Percentiles rank a stretch among this genome's conserved stretches.
Evolutionary conservation across 2,113 vertebrate species (phyloP).

Genomic region (Sinocyclocheilus grahami): DNA sequence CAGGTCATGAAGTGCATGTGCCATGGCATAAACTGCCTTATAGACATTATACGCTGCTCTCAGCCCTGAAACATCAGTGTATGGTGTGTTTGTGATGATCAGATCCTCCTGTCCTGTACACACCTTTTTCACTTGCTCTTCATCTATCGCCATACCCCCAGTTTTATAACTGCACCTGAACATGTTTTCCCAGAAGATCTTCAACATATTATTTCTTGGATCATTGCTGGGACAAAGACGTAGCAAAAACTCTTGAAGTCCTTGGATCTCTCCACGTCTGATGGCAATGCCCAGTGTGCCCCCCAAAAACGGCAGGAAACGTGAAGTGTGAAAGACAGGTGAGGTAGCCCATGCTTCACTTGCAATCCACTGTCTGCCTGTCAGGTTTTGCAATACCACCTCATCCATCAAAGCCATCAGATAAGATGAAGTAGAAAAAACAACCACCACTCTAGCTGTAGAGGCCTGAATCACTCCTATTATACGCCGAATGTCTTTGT

Average conservation of each 20-base stretch:
- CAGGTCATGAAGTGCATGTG: conserved; percentile 35
- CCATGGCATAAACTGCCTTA: background rate
- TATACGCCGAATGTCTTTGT: background rate
- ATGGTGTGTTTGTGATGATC: background rate
- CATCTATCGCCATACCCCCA: background rate
- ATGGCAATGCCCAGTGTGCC: conserved; percentile 72
- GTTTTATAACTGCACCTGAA: conserved; percentile 68
- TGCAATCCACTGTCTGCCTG: conserved; percentile 49
- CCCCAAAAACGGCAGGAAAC: conserved; percentile 59
- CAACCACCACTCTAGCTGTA: conserved; percentile 10
- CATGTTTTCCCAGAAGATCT: conserved; percentile 67
- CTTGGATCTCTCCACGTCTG: conserved; percentile 67
- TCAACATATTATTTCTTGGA: conserved; percentile 58
- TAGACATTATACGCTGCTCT: conserved; percentile 31
- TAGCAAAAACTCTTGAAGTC: conserved; percentile 64
- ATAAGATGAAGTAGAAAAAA: conserved; percentile 49
- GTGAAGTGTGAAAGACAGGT: conserved; percentile 49
- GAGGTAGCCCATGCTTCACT: conserved; percentile 52
- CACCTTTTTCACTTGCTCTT: background rate
- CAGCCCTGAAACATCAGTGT: conserved; percentile 50
- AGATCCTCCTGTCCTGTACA: conserved; percentile 68
- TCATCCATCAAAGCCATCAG: conserved; percentile 63
- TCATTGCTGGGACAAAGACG: conserved; percentile 51
- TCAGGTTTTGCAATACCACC: conserved; percentile 52
- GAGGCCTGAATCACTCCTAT: conserved; percentile 10